These are phyloP conservation scores for Lithobates pipiens DNA, from an alignment of 2,797 vertebrate species.

Conservation along the genomic window DNA sequence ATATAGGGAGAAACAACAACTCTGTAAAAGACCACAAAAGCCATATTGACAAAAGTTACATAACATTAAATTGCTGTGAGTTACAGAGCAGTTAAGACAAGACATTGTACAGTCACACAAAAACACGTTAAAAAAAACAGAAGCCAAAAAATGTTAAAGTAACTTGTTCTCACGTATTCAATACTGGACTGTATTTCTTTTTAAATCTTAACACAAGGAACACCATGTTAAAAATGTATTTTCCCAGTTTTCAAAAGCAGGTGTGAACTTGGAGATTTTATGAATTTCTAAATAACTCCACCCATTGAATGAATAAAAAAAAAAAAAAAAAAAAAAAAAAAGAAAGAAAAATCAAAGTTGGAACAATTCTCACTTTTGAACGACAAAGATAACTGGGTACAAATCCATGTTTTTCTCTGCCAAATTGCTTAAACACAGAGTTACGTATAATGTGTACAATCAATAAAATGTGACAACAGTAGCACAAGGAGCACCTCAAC, in stretches of 20 bases:
- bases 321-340: background rate
- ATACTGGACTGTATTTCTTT: slow-evolving; percentile 28
- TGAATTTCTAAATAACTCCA: background rate
- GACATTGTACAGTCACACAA: background rate
- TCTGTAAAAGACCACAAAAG: background rate
- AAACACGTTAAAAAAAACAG: background rate
- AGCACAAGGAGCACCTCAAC: background rate
- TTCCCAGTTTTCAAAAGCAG: background rate
- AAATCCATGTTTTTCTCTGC: background rate
- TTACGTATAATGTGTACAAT: background rate
- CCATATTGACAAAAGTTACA: background rate
- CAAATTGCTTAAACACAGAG: background rate
- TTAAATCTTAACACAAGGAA: background rate
- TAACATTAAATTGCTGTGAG: background rate
- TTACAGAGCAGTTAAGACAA: background rate
- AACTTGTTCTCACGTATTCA: slow-evolving; percentile 42
- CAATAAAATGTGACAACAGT: background rate
- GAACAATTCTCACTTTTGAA: background rate
- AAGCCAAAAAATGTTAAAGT: background rate
- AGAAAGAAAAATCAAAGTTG: background rate
- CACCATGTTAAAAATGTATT: background rate
- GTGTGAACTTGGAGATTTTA: background rate
- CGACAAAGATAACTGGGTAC: background rate
- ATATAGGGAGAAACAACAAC: too few species aligned
- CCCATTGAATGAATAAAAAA: background rate